Evolutionary conservation across 23 tunicate genomes (phyloP).

Genomic region (Ciona savignyi): DNA sequence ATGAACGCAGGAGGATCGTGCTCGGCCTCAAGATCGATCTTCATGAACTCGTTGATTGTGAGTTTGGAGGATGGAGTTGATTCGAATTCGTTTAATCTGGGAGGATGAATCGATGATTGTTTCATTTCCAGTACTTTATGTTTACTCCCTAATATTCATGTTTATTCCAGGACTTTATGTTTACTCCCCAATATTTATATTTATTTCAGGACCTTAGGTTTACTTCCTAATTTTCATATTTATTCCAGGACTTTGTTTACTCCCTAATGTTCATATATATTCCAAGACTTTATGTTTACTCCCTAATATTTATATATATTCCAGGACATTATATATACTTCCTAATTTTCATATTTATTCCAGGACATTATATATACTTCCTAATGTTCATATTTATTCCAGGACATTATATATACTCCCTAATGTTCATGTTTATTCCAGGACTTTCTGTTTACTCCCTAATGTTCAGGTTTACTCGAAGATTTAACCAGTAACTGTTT

Average conservation of each 20-base stretch:
- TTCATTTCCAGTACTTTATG: no score
- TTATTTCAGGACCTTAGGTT: constrained; percentile 85
- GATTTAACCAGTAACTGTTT: no score
- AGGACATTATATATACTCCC: constrained; percentile 36
- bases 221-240: constrained; percentile 74
- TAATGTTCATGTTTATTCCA: constrained; percentile 38
- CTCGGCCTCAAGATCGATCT: constrained; percentile 90
- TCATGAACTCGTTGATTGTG: constrained; percentile 94
- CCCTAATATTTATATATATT: constrained; percentile 37
- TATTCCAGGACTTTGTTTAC: no score
- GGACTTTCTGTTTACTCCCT: constrained; percentile 83
- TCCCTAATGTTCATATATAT: no score
- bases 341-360: constrained; percentile 77
- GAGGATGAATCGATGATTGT: neutral
- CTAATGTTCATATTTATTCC: no score
- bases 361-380: no score
- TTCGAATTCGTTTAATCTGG: constrained; percentile 75
- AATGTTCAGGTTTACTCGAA: no score
- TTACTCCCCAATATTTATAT: constrained; percentile 34
- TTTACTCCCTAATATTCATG: no score
- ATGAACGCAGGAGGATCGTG: constrained; percentile 95
- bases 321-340: constrained; percentile 76
- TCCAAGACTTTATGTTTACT: constrained; percentile 34
- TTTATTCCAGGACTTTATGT: constrained; percentile 30
- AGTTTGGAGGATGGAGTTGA: constrained; percentile 91